Evolutionary conservation across 2,888 invertebrate species (phyloP).

Genomic region (Pocota personata): DNA sequence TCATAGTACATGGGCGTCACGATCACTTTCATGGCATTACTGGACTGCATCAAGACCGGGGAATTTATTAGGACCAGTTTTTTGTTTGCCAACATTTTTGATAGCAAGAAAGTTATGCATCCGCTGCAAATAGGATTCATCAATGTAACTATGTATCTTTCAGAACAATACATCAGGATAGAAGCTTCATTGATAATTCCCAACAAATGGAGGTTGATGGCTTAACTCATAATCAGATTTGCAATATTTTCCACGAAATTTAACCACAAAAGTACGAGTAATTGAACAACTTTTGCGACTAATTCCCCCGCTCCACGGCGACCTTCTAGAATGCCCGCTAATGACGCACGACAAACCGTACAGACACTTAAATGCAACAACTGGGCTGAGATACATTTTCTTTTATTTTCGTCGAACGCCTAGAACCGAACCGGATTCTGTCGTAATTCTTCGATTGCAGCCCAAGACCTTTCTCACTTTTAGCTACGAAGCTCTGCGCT

Average conservation of each 20-base stretch:
- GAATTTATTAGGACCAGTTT: too few species aligned
- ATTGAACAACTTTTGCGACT: not conserved
- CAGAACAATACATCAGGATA: too few species aligned
- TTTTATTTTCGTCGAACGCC: constrained; percentile 6
- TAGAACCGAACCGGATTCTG: constrained; percentile 49
- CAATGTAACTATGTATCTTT: too few species aligned
- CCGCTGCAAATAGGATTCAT: too few species aligned
- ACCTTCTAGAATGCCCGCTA: not conserved
- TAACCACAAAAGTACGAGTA: not conserved
- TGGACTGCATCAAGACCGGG: too few species aligned
- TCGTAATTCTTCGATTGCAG: constrained; percentile 15
- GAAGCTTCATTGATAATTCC: too few species aligned
- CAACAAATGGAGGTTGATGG: too few species aligned
- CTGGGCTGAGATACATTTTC: constrained; percentile 2
- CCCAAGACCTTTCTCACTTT: constrained; percentile 32
- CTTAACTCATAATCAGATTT: too few species aligned
- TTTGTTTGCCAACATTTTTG: too few species aligned
- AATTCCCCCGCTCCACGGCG: not conserved
- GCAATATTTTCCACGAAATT: not conserved
- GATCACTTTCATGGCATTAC: too few species aligned
- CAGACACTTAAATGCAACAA: not conserved
- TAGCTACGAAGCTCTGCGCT: not conserved
- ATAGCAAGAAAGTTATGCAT: too few species aligned
- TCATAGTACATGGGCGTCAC: too few species aligned
- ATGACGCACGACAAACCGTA: constrained; percentile 17